Evolutionary conservation across 2,113 vertebrate species (phyloP), one percentile per base, ranked within the genome.

Genomic region (Rattus rattus): DNA sequence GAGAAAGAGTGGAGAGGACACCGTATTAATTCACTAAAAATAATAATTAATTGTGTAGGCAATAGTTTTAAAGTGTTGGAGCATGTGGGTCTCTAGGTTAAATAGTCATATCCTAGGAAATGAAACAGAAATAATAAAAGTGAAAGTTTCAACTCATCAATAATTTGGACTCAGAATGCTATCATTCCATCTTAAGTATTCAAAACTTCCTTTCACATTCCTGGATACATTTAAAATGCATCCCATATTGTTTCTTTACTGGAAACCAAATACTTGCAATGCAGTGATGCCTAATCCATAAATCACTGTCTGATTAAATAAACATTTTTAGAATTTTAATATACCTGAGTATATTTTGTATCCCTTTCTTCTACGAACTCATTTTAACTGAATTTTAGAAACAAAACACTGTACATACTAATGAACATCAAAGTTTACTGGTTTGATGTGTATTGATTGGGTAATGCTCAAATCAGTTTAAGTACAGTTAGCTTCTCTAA

Each of bases 41-140:
- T 73, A n/a, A 43, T 83, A 80, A 96, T 80, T 72, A 56, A 65
- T 56, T 91, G 7, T 43, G 19, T 56, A 26, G 7, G 30, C 54
- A 49, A 73, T 28, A 65, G 3, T 54, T 28, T 5, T 0, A 56
- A 24, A 83, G 11, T 39, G 30, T 19, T 80, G 54, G 26, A 61
- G 12, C 36, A 39, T 3, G 0, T 59, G 4, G 36, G 2, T 7
- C 20, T 16, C 36, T 26, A 11, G 4, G 13, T 30, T 65, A 9
- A 91, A 47, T 65, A 47, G 2, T 36, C 30, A 16, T 11, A 81
- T 33, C 16, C 7, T 33, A n/a, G 16, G 47, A 63, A 59, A 13
- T 14, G 13, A 81, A 94, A 47, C 5, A 28, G 14, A 36, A 10
- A 5, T 8, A 87, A 47, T 24, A 16, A 56, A 13, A 13, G 14